Conservation (phyloP, 2,888 invertebrate species). For the Osmoderma eremita region DNA sequence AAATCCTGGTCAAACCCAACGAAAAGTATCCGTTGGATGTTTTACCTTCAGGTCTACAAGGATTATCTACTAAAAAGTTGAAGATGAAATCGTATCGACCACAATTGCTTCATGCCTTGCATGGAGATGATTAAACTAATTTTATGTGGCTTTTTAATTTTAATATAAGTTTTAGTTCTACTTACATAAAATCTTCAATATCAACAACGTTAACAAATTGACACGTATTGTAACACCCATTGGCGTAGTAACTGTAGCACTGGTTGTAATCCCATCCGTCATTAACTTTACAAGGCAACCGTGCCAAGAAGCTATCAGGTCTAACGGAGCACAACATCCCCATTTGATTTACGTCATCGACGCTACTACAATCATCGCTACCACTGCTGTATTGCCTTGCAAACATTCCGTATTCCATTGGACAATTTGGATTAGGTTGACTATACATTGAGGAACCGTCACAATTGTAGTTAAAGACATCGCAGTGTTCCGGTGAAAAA, state of each 20-base stretch:
- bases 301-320: slow-evolving; percentile 38
- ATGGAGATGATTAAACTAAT: too few relatives aligned
- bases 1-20: too few relatives aligned
- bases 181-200: slow-evolving; percentile 82
- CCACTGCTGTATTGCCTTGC: slow-evolving; percentile 4
- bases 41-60: too few relatives aligned
- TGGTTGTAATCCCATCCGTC: slow-evolving; percentile 72
- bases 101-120: too few relatives aligned
- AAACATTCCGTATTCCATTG: slow-evolving; percentile 17
- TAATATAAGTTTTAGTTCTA: slow-evolving; percentile 49
- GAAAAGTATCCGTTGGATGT: too few relatives aligned
- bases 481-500: background rate
- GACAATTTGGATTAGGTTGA: background rate
- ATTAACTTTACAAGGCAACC: slow-evolving; percentile 65
- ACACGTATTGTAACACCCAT: slow-evolving; percentile 69
- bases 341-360: background rate
- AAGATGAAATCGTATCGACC: too few relatives aligned
- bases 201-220: slow-evolving; percentile 75
- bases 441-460: slow-evolving; percentile 7
- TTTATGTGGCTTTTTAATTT: background rate
- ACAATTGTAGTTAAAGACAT: background rate
- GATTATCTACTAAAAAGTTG: too few relatives aligned
- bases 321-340: slow-evolving; percentile 29
- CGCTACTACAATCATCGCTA: background rate
- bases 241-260: slow-evolving; percentile 73